phyloP scores from a whole-genome alignment of 2,888 invertebrate genomes.

The Orthosia gothica region DNA sequence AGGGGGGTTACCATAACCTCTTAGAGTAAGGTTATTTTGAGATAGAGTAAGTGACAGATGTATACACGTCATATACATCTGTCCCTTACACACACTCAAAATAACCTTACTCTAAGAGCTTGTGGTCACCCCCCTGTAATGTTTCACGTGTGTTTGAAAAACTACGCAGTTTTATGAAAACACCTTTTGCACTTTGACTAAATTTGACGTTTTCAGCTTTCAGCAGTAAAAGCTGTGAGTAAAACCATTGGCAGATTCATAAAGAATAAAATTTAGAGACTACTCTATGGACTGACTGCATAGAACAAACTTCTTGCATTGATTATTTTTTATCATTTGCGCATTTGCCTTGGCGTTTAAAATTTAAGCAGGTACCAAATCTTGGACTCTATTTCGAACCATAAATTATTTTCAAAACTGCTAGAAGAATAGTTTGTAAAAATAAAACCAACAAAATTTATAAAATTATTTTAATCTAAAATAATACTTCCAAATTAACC shows the following conservation, averaged over 20 bases:
- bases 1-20: no score
- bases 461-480: conserved; percentile 16
- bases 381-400: not conserved
- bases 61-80: no score
- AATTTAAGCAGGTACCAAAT: not conserved
- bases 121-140: no score
- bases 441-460: conserved; percentile 19
- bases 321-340: conserved; percentile 20
- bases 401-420: not conserved
- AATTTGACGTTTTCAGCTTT: no score
- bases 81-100: no score
- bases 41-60: no score
- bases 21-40: no score
- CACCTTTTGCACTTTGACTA: no score
- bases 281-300: conserved; percentile 2
- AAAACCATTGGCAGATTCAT: not conserved
- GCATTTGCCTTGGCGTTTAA: conserved; percentile 20
- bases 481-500: conserved; percentile 15
- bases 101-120: no score
- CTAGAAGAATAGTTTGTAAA: not conserved
- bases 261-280: not conserved
- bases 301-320: not conserved
- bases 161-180: no score
- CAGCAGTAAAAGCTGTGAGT: no score
- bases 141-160: no score